Conservation (phyloP, 2,113 vertebrate species). For the Balaeniceps rex region DNA sequence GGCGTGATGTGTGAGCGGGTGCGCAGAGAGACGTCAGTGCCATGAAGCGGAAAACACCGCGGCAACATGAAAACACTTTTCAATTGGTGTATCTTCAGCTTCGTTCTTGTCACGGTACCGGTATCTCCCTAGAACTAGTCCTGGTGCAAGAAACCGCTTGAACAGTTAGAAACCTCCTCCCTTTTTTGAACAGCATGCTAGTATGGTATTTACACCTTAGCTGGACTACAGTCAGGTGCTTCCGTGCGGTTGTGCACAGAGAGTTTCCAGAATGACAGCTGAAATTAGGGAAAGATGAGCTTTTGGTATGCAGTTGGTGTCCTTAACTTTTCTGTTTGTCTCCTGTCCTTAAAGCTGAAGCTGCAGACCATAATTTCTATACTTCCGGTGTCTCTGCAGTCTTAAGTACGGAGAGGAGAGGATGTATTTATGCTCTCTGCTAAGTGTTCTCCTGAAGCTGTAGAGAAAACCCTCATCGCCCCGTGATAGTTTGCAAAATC, state of each 20-base stretch:
- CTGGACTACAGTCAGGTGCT: neutral
- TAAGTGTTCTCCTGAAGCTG: neutral
- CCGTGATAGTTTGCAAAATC: constrained; percentile 18
- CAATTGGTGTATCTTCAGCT: accelerated
- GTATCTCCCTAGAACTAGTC: neutral
- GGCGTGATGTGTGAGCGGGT: neutral
- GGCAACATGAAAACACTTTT: neutral
- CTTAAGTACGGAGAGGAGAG: neutral
- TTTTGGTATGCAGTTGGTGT: accelerated
- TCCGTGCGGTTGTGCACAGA: neutral
- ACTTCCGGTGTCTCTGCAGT: neutral
- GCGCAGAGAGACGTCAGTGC: neutral
- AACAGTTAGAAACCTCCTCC: neutral
- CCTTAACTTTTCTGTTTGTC: no score
- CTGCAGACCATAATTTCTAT: neutral
- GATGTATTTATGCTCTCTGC: neutral
- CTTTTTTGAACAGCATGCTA: neutral
- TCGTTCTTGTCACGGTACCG: accelerated
- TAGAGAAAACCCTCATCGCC: neutral
- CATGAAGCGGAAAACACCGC: neutral
- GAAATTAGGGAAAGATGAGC: neutral
- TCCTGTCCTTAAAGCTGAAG: neutral
- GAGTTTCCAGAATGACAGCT: neutral
- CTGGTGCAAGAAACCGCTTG: accelerated
- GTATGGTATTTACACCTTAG: neutral